A percentile compares a stretch with the other conserved stretches of the same genome.
These are phyloP conservation scores for Solen grandis DNA, from an alignment of 1,140 invertebrate species.

Conservation along the genomic window DNA sequence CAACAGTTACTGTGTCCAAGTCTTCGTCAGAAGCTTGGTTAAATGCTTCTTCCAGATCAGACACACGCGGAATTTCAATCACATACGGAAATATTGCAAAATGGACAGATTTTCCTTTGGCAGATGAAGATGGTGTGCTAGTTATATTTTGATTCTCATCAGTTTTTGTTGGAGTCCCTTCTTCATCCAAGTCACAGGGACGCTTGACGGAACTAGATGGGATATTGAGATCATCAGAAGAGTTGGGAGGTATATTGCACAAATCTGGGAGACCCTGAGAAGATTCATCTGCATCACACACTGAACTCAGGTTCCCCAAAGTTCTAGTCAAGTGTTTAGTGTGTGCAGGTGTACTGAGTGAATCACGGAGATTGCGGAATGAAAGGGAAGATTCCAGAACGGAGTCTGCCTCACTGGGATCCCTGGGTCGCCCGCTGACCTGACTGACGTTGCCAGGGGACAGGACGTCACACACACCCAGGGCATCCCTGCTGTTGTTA, in stretches of 20 bases:
- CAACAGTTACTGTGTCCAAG: too few species aligned
- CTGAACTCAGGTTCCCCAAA: not conserved
- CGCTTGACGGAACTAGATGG: not conserved
- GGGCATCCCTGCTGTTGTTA: too few species aligned
- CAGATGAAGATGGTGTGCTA: not conserved
- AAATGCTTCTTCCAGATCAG: conserved; percentile 40
- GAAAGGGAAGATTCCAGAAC: not conserved
- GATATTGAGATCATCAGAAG: not conserved
- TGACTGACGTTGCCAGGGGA: not conserved
- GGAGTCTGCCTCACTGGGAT: not conserved
- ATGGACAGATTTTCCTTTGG: conserved; percentile 58
- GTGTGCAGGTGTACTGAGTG: not conserved
- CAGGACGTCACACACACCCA: too few species aligned
- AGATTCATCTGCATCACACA: not conserved
- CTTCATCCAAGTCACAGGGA: not conserved
- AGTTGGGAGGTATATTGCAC: not conserved
- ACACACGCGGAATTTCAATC: conserved; percentile 59
- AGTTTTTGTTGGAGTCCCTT: not conserved
- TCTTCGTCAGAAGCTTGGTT: too few species aligned
- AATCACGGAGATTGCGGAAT: not conserved
- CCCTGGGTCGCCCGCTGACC: too few species aligned
- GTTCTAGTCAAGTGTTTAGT: not conserved
- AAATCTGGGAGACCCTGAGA: not conserved
- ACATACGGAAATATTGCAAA: conserved; percentile 71
- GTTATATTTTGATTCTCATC: not conserved